Base-by-base conservation (phyloP, 1,140 invertebrate species). In the Orchestia grillus region DNA sequence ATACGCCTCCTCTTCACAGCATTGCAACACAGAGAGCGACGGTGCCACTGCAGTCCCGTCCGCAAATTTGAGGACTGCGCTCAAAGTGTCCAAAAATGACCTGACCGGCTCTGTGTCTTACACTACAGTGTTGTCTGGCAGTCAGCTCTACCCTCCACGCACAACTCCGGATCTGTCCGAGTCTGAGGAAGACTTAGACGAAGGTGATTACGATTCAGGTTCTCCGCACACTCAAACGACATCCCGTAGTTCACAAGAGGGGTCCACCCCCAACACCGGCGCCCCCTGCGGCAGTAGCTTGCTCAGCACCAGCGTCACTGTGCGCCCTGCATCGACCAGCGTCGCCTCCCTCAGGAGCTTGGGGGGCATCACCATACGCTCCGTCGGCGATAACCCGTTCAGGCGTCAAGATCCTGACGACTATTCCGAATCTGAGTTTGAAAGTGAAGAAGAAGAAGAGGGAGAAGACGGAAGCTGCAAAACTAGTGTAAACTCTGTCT, bases 341-440 rank as follows among this genome's bases (percentile, higher is more conserved):
- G 44, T 45, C 19, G 16, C 92, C 16, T 94, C 92, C 15, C 44
- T 94, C 41, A 44, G 44, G 44, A n/a, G 43, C 44, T 36, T 94
- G 36, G 44, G 92, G 28, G 92, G 92, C 92, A 94, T 94, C 44
- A 94, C 92, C 23, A 94, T 94, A 15, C 44, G 43, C 6, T 94
- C 92, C 41, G 92, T 94, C 6, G 92, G 43, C 15, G 92, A 94
- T n/a, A n/a, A 40, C 43, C 28, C 62, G 1, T 36, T 77, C 62
- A 77, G 62, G 28, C 41, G 44, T 94, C 92, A 94, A 45, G 4
- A 47, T 44, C 41, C 36, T 45, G 92, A 47, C 43, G 36, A 94
- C 28, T 94, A n/a, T 44, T 94, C 92, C 8, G 92, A 94, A 45
- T 94, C 92, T 11, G 92, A 94, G 43, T 94, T n/a, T 40, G 92